Percentiles rank a stretch among this genome's conserved stretches.
These are phyloP conservation scores for Eutrigla gurnardus DNA, from an alignment of 2,797 vertebrate species.

Conservation along the genomic window DNA sequence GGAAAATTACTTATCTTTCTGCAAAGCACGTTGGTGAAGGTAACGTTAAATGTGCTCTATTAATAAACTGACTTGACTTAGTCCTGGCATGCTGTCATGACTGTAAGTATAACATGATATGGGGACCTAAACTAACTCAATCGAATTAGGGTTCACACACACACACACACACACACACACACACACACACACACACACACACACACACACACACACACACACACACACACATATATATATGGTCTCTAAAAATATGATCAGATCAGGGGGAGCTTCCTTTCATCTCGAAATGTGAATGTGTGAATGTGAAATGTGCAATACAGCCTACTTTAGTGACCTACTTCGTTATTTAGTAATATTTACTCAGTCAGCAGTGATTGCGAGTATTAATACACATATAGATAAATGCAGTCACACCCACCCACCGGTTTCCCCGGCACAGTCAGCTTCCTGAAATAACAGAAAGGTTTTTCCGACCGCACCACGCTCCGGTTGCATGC, in stretches of 20 bases:
- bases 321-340: constrained; percentile 24
- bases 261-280: neutral
- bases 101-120: neutral
- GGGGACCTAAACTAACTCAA: neutral
- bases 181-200: neutral
- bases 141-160: neutral
- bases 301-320: too few species aligned
- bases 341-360: neutral
- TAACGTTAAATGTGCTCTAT: neutral
- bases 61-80: neutral
- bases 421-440: neutral
- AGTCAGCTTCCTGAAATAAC: constrained; percentile 12
- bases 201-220: neutral
- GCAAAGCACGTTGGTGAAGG: neutral
- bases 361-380: neutral
- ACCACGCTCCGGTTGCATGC: constrained; percentile 42
- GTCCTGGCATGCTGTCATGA: neutral
- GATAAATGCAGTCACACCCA: constrained; percentile 25
- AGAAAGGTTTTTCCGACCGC: constrained; percentile 14
- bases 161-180: neutral
- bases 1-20: neutral
- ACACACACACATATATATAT: neutral
- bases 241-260: constrained; percentile 5
- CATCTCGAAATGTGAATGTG: constrained; percentile 21
- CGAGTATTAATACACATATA: neutral